These are phyloP conservation scores for Engraulis encrasicolus DNA, from an alignment of 2,113 vertebrate species.

Conservation along the genomic window DNA sequence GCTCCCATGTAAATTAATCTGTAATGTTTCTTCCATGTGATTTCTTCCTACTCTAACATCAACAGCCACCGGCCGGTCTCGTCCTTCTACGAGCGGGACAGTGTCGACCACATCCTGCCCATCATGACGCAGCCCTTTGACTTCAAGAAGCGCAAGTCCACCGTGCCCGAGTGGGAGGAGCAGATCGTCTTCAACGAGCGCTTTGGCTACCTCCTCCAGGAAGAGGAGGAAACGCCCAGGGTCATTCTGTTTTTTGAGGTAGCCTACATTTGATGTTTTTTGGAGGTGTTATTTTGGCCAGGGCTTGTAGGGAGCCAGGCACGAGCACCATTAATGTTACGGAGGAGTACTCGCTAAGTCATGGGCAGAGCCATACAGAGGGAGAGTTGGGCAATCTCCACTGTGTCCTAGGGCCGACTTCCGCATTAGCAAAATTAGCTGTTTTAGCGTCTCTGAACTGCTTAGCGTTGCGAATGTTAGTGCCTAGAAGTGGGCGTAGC, in stretches of 20 bases:
- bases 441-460: too few relatives aligned
- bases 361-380: too few relatives aligned
- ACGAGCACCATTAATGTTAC: too few relatives aligned
- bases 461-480: too few relatives aligned
- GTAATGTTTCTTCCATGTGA: constrained; percentile 26
- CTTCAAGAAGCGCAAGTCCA: constrained; percentile 87
- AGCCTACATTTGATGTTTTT: constrained; percentile 47
- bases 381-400: too few relatives aligned
- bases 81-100: constrained; percentile 86
- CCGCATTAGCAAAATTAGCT: too few relatives aligned
- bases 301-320: neutral
- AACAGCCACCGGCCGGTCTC: constrained; percentile 82
- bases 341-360: too few relatives aligned
- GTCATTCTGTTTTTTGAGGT: constrained; percentile 95
- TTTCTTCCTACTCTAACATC: constrained; percentile 48
- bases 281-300: neutral
- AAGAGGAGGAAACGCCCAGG: constrained; percentile 75
- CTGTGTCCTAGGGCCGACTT: too few relatives aligned
- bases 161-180: constrained; percentile 92
- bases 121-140: constrained; percentile 91
- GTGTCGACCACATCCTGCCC: constrained; percentile 84
- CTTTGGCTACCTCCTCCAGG: constrained; percentile 85
- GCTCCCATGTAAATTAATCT: neutral
- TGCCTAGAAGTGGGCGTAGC: too few relatives aligned
- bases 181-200: constrained; percentile 94